Evolutionary conservation across 2,888 invertebrate genomes (phyloP).

Genomic region (Mythimna pallens): DNA sequence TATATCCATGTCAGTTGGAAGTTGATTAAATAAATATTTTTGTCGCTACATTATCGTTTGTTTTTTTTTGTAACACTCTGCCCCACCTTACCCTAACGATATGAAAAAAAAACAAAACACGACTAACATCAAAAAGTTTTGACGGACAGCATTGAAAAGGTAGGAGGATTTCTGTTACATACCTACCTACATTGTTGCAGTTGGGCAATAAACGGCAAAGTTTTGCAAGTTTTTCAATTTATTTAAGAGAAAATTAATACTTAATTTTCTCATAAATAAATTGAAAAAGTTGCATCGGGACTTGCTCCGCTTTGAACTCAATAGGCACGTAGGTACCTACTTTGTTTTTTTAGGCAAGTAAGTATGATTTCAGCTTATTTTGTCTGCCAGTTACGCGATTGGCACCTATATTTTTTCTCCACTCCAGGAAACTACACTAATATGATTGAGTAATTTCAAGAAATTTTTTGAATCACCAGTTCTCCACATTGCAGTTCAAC

Average conservation of each 20-base stretch:
- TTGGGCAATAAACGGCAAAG: too few relatives aligned
- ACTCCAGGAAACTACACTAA: neutral
- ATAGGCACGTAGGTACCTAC: neutral
- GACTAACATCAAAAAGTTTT: neutral
- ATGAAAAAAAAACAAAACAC: slow-evolving; percentile 8
- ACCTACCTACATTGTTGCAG: neutral
- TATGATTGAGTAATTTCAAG: slow-evolving; percentile 18
- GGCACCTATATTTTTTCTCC: neutral
- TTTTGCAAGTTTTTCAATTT: too few relatives aligned
- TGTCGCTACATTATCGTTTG: too few relatives aligned
- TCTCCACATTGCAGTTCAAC: neutral
- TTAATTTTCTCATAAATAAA: neutral
- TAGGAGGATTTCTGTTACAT: neutral
- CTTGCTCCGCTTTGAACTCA: neutral
- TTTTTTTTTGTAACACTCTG: too few relatives aligned
- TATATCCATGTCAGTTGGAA: too few relatives aligned
- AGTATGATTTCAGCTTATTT: neutral
- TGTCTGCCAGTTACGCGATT: neutral
- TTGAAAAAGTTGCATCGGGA: neutral
- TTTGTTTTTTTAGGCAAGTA: neutral
- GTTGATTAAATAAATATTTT: too few relatives aligned
- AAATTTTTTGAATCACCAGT: slow-evolving; percentile 31
- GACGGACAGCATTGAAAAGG: neutral
- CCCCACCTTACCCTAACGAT: neutral
- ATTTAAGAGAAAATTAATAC: too few relatives aligned